These are phyloP conservation scores for Cheilosia scutellata DNA, from an alignment of 2,888 invertebrate genomes.

Conservation along the genomic window DNA sequence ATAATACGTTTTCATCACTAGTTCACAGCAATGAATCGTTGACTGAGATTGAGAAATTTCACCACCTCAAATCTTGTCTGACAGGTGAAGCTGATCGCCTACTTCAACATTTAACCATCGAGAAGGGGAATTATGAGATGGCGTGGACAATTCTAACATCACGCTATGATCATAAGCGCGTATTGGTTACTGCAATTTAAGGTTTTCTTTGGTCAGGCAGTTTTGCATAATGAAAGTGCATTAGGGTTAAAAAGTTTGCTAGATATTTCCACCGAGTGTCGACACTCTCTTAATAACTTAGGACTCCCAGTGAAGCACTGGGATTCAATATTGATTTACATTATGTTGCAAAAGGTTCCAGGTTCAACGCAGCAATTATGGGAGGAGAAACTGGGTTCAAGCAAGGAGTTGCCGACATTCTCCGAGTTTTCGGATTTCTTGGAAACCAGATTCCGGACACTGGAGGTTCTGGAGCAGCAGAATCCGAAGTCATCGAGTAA, in stretches of 20 bases:
- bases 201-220: slow-evolving; percentile 15
- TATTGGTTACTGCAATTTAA: slow-evolving; percentile 29
- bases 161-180: slow-evolving; percentile 30
- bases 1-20: slow-evolving; percentile 2
- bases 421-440: slow-evolving; percentile 13
- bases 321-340: slow-evolving; percentile 30
- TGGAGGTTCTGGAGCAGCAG: slow-evolving; percentile 2
- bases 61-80: slow-evolving; percentile 16
- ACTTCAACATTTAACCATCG: slow-evolving; percentile 1
- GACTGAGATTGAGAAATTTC: slow-evolving; percentile 16
- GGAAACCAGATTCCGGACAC: slow-evolving; percentile 11
- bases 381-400: too few species aligned
- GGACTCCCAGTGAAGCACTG: slow-evolving; percentile 15
- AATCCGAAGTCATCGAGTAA: background rate
- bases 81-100: slow-evolving; percentile 21
- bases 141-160: slow-evolving; percentile 16
- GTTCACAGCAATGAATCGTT: slow-evolving; percentile 18
- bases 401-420: slow-evolving; percentile 23
- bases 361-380: slow-evolving; percentile 28
- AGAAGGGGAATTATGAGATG: slow-evolving; percentile 3
- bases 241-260: slow-evolving; percentile 1
- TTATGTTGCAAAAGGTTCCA: slow-evolving; percentile 22
- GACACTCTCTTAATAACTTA: slow-evolving; percentile 20
- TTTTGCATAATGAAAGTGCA: slow-evolving; percentile 2
- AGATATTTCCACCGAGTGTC: slow-evolving; percentile 17